Conservation (phyloP, 1,140 invertebrate genomes). For the Steinernema khuongi region DNA sequence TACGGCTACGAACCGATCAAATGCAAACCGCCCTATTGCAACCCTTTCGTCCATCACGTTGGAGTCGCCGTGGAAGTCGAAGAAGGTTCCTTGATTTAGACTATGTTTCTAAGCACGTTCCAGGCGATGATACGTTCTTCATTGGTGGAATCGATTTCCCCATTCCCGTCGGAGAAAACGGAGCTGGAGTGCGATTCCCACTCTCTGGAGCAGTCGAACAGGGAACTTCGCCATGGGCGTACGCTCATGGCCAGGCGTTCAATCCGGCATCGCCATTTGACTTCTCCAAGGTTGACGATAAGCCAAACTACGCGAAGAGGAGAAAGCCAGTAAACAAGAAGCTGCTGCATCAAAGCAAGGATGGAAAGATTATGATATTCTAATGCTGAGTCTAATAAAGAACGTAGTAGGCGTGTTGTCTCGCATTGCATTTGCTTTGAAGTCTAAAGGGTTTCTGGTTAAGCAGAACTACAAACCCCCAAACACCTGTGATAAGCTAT, state of each 20-base stretch:
- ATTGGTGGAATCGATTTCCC: slow-evolving; percentile 44
- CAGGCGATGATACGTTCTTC: slow-evolving; percentile 43
- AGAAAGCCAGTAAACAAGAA: not conserved
- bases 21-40: slow-evolving; percentile 46
- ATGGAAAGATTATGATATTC: no score
- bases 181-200: slow-evolving; percentile 42
- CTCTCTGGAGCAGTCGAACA: slow-evolving; percentile 39
- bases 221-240: slow-evolving; percentile 44
- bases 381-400: no score
- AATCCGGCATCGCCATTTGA: slow-evolving; percentile 43
- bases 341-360: no score
- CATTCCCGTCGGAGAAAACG: slow-evolving; percentile 36
- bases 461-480: no score
- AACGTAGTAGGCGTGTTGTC: no score
- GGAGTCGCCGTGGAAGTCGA: slow-evolving; percentile 45
- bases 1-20: slow-evolving; percentile 46
- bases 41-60: slow-evolving; percentile 42
- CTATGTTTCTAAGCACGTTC: not conserved
- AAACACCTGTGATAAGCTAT: no score
- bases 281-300: slow-evolving; percentile 17
- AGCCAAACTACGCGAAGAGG: not conserved
- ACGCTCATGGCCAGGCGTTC: slow-evolving; percentile 40
- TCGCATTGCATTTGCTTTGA: no score
- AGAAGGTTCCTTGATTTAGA: slow-evolving; percentile 25
- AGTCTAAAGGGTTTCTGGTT: no score